A percentile compares a stretch with the other conserved stretches of the same genome.
These are phyloP conservation scores for Coptodon bakossiorum DNA, from an alignment of 2,113 vertebrate species.

Conservation along the genomic window DNA sequence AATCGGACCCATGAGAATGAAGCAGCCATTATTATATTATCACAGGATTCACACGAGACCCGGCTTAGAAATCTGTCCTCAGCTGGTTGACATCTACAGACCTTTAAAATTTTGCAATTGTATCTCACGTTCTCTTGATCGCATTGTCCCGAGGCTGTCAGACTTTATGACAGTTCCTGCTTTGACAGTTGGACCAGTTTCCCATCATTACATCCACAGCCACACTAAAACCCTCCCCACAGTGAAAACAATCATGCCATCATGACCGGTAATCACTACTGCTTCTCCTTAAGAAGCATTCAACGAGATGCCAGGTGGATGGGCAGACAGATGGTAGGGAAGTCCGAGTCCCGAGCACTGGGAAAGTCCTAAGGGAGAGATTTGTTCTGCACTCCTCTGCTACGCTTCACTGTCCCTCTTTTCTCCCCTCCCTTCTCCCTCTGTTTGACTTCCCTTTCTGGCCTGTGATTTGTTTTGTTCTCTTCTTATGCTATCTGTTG, in stretches of 20 bases:
- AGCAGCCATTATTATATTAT: neutral
- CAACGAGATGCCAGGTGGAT: neutral
- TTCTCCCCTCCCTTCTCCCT: neutral
- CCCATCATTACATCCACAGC: neutral
- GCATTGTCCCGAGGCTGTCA: neutral
- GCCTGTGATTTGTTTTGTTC: conserved; percentile 41
- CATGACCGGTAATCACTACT: neutral
- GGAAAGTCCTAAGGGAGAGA: conserved; percentile 44
- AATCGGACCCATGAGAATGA: neutral
- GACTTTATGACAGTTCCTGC: neutral
- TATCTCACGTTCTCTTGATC: neutral
- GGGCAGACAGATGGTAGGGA: conserved; percentile 30
- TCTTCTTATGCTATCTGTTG: conserved; percentile 25
- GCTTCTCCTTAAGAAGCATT: neutral
- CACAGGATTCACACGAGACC: neutral
- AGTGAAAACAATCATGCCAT: neutral
- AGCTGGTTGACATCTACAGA: neutral
- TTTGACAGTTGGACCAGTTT: neutral
- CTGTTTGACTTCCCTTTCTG: conserved; percentile 33
- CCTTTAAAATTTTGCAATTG: neutral
- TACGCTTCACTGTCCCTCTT: neutral
- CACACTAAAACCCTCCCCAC: neutral
- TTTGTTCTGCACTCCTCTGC: conserved; percentile 35
- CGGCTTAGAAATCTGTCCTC: neutral
- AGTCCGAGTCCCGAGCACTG: conserved; percentile 26